These are phyloP conservation scores for Tenebrosternarchus preto DNA, from an alignment of 2,113 vertebrate genomes.

Conservation along the genomic window DNA sequence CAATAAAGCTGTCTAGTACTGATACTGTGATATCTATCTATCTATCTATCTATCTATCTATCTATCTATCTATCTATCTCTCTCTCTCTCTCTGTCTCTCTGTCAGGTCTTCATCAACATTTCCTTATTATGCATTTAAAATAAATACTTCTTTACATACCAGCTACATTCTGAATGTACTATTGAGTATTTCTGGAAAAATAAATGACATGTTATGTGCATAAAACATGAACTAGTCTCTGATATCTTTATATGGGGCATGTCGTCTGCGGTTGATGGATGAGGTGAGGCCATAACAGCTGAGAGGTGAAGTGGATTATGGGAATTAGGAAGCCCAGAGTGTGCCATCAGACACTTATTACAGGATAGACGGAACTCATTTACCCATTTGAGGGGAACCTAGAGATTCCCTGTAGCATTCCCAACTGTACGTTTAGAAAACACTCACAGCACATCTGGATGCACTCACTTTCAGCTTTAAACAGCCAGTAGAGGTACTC, in stretches of 20 bases:
- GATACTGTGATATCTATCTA: too few relatives aligned
- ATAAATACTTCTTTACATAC: neutral
- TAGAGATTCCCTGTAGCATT: neutral
- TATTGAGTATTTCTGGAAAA: neutral
- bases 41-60: too few relatives aligned
- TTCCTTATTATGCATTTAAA: neutral
- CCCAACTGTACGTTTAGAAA: neutral
- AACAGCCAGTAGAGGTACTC: neutral
- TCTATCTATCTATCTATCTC: too few relatives aligned
- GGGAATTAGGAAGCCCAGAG: conserved; percentile 60
- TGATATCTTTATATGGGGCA: conserved; percentile 74
- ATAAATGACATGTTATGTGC: neutral
- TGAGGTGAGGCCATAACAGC: conserved; percentile 71
- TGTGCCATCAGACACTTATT: conserved; percentile 68
- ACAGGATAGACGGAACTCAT: conserved; percentile 22
- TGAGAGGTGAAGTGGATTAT: conserved; percentile 70
- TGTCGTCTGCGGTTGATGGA: conserved; percentile 77
- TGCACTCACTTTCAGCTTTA: neutral
- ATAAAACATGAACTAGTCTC: neutral
- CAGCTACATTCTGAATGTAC: neutral
- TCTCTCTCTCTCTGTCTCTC: too few relatives aligned
- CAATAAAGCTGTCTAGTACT: too few relatives aligned
- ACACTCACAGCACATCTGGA: neutral
- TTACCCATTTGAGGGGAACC: conserved; percentile 1
- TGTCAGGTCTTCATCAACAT: neutral